These are phyloP conservation scores for Lasioglossum marginatum DNA, from an alignment of 2,888 invertebrate species.

Conservation along the genomic window DNA sequence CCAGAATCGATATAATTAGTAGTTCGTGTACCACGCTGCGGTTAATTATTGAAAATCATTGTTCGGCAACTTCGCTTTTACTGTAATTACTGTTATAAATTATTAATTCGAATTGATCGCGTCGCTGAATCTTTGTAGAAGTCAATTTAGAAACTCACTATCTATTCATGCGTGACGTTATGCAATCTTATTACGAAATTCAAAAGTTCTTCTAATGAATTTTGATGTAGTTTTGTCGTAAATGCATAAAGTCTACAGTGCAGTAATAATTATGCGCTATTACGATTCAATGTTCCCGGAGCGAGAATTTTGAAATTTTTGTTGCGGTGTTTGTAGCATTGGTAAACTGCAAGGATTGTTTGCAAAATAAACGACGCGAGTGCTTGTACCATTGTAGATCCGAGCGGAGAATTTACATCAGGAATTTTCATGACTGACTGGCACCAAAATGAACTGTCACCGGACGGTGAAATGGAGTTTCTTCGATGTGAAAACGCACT, in stretches of 20 bases:
- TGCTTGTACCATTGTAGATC: constrained; percentile 15
- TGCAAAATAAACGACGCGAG: constrained; percentile 21
- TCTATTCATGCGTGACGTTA: not conserved
- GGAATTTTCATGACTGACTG: constrained; percentile 21
- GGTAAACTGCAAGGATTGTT: constrained; percentile 25
- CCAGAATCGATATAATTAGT: not conserved
- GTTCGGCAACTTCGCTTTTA: not conserved
- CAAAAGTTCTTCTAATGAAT: not conserved
- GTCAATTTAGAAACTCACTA: not conserved
- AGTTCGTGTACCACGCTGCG: not conserved
- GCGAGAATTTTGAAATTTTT: not conserved
- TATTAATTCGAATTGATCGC: not conserved
- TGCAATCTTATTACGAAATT: not conserved
- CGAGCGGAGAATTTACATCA: not conserved
- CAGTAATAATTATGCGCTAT: not conserved
- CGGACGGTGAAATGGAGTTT: constrained; percentile 6
- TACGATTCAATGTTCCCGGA: not conserved
- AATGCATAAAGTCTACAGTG: not conserved
- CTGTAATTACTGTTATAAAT: not conserved
- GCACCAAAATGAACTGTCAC: constrained; percentile 16
- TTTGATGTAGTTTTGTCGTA: not conserved
- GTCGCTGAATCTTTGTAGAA: not conserved
- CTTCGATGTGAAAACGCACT: constrained; percentile 11
- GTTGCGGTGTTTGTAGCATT: not conserved
- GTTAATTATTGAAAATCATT: not conserved